A percentile compares a stretch with the other conserved stretches of the same genome.
Evolutionary conservation across 2,888 invertebrate genomes (phyloP).

Genomic region (Protodeltote pygarga): DNA sequence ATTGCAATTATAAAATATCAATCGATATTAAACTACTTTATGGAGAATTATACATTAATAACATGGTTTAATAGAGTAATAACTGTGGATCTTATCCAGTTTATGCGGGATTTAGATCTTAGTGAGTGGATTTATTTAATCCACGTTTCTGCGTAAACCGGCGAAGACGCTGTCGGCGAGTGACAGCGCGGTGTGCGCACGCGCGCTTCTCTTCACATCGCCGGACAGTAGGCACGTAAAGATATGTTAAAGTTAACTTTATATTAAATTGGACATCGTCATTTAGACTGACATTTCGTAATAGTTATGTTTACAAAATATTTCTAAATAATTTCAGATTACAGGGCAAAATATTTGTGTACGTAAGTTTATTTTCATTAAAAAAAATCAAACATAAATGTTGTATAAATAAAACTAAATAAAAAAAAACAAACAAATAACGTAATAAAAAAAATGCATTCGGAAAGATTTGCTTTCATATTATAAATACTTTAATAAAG

Average conservation of each 20-base stretch:
- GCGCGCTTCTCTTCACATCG: slow-evolving; percentile 65
- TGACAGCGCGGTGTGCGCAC: slow-evolving; percentile 65
- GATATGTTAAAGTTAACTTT: slow-evolving; percentile 52
- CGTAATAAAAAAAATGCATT: too few species aligned
- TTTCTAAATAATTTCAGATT: slow-evolving; percentile 20
- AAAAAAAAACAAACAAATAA: too few species aligned
- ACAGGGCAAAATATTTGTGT: not conserved
- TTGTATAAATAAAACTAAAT: too few species aligned
- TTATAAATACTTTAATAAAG: too few species aligned
- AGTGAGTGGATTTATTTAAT: slow-evolving; percentile 77
- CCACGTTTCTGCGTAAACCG: slow-evolving; percentile 59
- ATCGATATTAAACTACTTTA: slow-evolving; percentile 34
- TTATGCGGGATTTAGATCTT: slow-evolving; percentile 73
- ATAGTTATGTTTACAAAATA: slow-evolving; percentile 31
- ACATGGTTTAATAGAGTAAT: slow-evolving; percentile 51
- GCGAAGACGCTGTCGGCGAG: slow-evolving; percentile 58
- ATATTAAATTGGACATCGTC: slow-evolving; percentile 51
- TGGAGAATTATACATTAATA: slow-evolving; percentile 32
- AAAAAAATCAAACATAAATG: not conserved
- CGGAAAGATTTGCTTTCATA: too few species aligned
- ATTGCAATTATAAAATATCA: slow-evolving; percentile 19
- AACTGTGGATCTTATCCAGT: slow-evolving; percentile 58
- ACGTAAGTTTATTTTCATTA: not conserved
- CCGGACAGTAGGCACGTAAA: slow-evolving; percentile 58
- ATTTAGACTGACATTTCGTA: slow-evolving; percentile 37